Conservation (phyloP, 2,888 invertebrate species). For the Coelinius sp. region DNA sequence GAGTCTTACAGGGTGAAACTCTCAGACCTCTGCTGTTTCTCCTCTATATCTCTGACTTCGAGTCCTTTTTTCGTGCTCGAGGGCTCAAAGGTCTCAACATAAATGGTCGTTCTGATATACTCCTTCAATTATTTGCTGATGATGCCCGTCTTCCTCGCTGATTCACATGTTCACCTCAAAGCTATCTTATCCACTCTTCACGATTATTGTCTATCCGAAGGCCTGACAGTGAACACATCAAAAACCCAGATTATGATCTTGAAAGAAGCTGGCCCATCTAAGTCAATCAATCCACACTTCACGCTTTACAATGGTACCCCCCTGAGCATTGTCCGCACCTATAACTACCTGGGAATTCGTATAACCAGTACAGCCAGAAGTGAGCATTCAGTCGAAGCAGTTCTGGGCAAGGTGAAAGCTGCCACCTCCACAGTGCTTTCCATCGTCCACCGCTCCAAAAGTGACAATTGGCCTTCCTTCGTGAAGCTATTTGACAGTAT, state of each 20-base stretch:
- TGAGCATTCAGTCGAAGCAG: background rate
- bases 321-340: background rate
- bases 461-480: background rate
- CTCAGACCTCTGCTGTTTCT: conserved; percentile 23
- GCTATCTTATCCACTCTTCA: background rate
- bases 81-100: conserved; percentile 32
- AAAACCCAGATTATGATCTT: background rate
- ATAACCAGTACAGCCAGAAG: background rate
- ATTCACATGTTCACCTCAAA: background rate
- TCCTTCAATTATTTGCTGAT: conserved; percentile 33
- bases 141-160: conserved; percentile 31
- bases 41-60: conserved; percentile 36
- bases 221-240: background rate
- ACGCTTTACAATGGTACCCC: background rate
- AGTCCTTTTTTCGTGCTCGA: conserved; percentile 18
- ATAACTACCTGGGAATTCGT: background rate
- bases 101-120: conserved; percentile 17
- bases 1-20: conserved; percentile 12
- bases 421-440: background rate
- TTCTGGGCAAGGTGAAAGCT: background rate
- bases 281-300: background rate
- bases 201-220: background rate
- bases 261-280: background rate
- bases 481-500: background rate
- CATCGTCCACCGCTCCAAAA: background rate